Conservation (phyloP, 2,113 vertebrate species). For the Castor canadensis region DNA sequence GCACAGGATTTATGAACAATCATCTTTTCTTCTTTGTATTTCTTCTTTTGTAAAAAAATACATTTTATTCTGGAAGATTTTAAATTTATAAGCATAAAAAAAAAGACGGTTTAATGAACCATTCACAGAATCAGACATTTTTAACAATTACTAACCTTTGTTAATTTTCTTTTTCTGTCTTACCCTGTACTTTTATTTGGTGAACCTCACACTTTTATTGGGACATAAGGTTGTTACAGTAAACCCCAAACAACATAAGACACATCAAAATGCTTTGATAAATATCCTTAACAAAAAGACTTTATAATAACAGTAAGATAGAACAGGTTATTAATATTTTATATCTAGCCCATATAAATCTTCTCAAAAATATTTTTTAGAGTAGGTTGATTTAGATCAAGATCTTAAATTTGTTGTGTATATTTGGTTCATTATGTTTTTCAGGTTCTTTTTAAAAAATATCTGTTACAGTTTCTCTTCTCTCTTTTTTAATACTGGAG, state of each 20-base stretch:
- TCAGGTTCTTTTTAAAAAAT: not conserved
- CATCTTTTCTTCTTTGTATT: not conserved
- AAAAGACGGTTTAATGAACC: not conserved
- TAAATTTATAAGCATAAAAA: not conserved
- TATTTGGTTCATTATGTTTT: not conserved
- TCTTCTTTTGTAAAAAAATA: conserved; percentile 6
- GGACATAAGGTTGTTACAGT: not conserved
- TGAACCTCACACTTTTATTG: not conserved
- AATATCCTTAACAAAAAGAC: not conserved
- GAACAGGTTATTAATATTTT: conserved; percentile 25
- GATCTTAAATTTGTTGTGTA: not conserved
- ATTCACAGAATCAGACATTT: not conserved
- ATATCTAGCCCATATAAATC: not conserved
- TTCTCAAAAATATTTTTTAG: not conserved
- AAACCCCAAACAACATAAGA: not conserved
- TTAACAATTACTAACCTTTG: not conserved
- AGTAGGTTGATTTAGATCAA: not conserved
- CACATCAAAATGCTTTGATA: not conserved
- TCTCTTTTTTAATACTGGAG: not conserved
- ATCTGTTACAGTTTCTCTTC: not conserved
- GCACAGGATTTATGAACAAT: not conserved
- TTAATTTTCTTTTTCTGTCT: not conserved
- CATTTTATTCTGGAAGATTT: not conserved
- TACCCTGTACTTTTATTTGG: not conserved
- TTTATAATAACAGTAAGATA: not conserved